phyloP scores from a whole-genome alignment of 1,140 invertebrate genomes.

The Polyergus mexicanus region DNA sequence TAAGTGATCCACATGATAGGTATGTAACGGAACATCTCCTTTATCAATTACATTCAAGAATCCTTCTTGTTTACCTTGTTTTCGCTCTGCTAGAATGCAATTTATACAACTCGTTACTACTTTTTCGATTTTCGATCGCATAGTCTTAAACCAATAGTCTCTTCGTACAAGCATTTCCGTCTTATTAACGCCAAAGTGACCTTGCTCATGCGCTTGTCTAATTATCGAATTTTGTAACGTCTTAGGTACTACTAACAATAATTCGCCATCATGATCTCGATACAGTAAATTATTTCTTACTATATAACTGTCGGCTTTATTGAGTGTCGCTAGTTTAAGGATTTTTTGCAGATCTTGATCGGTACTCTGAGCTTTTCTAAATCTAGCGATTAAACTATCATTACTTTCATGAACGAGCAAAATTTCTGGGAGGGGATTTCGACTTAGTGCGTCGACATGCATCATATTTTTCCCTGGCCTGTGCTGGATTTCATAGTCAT shows the following conservation, averaged over 20 bases:
- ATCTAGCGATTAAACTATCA: background rate
- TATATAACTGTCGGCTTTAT: background rate
- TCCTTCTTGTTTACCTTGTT: background rate
- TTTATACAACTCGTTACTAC: slow-evolving; percentile 11
- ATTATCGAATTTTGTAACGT: background rate
- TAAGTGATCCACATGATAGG: too few species aligned
- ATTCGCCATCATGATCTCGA: background rate
- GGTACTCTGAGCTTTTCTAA: background rate
- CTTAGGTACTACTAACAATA: slow-evolving; percentile 32
- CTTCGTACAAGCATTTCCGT: too few species aligned
- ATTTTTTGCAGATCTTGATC: background rate
- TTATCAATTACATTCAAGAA: slow-evolving; percentile 11
- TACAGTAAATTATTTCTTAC: background rate
- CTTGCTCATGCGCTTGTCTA: background rate
- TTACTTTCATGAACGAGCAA: background rate
- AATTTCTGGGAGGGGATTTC: too few species aligned
- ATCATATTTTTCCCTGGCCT: too few species aligned
- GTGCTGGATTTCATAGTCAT: too few species aligned
- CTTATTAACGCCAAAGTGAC: background rate
- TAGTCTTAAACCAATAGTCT: too few species aligned
- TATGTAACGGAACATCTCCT: background rate
- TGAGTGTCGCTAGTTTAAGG: background rate
- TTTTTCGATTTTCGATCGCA: too few species aligned
- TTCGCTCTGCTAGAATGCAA: slow-evolving; percentile 37
- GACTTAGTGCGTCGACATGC: too few species aligned